These are phyloP conservation scores for Heliothis subflexa DNA, from an alignment of 1,140 invertebrate genomes.

Conservation along the genomic window DNA sequence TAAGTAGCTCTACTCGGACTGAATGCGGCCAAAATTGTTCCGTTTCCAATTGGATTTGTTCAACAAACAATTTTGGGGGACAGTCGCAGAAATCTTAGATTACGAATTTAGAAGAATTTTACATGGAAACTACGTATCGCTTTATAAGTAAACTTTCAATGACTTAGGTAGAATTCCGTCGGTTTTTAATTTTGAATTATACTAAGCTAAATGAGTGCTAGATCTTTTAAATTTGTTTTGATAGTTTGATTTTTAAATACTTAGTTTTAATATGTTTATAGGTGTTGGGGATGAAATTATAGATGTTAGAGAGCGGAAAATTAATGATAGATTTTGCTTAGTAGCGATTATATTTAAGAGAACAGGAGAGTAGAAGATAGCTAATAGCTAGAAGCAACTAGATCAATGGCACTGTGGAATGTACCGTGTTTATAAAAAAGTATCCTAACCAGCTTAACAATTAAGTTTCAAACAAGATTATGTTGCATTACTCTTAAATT, in stretches of 20 bases:
- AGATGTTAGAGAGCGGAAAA: slow-evolving; percentile 44
- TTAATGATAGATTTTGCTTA: slow-evolving; percentile 50
- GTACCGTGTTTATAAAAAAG: slow-evolving; percentile 83
- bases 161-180: slow-evolving; percentile 76
- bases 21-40: slow-evolving; percentile 30
- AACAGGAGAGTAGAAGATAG: slow-evolving; percentile 70
- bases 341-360: slow-evolving; percentile 46
- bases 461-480: slow-evolving; percentile 78
- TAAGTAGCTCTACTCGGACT: slow-evolving; percentile 73
- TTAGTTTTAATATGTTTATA: slow-evolving; percentile 47
- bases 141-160: slow-evolving; percentile 76
- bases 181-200: slow-evolving; percentile 82
- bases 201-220: slow-evolving; percentile 81
- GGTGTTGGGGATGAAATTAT: slow-evolving; percentile 41
- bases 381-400: slow-evolving; percentile 80
- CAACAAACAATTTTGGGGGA: slow-evolving; percentile 46
- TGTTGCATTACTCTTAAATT: slow-evolving; percentile 76
- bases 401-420: slow-evolving; percentile 82
- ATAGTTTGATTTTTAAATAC: slow-evolving; percentile 63
- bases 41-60: slow-evolving; percentile 19
- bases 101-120: slow-evolving; percentile 83
- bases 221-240: slow-evolving; percentile 71
- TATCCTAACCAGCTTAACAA: slow-evolving; percentile 80
- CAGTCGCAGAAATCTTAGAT: slow-evolving; percentile 71
- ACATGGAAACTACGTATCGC: slow-evolving; percentile 81